These are phyloP conservation scores for Phrynocephalus guinanensis DNA, from an alignment of 2,797 vertebrate species.

Conservation along the genomic window DNA sequence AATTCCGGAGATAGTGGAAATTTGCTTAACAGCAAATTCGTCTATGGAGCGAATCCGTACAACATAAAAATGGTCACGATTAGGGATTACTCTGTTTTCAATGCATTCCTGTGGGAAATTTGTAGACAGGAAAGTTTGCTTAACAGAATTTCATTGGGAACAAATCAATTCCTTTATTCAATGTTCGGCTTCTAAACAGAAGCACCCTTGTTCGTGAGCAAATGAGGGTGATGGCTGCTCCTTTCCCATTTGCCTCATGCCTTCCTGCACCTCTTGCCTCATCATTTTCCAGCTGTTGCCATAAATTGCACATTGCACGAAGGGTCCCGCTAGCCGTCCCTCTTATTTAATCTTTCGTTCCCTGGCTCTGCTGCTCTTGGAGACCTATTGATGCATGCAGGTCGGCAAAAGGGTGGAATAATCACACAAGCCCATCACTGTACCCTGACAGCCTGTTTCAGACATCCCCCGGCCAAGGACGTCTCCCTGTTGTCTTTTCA, in stretches of 20 bases:
- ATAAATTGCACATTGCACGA: not conserved
- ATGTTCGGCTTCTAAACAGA: not conserved
- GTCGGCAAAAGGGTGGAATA: constrained; percentile 7
- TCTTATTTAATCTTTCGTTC: not conserved
- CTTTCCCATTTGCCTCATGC: too few species aligned
- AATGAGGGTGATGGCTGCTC: not conserved
- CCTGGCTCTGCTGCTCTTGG: not conserved
- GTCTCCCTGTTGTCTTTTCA: constrained; percentile 11
- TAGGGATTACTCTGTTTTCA: too few species aligned
- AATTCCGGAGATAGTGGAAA: too few species aligned
- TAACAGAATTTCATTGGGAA: too few species aligned
- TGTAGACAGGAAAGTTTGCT: too few species aligned
- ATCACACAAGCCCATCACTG: constrained; percentile 3
- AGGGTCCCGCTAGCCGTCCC: not conserved
- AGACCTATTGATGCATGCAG: not conserved
- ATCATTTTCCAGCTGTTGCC: not conserved
- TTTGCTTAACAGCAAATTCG: too few species aligned
- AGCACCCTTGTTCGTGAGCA: too few species aligned
- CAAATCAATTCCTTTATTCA: too few species aligned
- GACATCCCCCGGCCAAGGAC: not conserved
- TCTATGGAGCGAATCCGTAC: too few species aligned
- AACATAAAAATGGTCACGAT: too few species aligned
- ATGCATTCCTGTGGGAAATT: too few species aligned
- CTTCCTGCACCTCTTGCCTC: not conserved
- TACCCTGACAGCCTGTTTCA: constrained; percentile 4